Evolutionary conservation across 2,888 invertebrate genomes (phyloP), one percentile per base, ranked within the genome.

Genomic region (Scaptomyza polygonia): DNA sequence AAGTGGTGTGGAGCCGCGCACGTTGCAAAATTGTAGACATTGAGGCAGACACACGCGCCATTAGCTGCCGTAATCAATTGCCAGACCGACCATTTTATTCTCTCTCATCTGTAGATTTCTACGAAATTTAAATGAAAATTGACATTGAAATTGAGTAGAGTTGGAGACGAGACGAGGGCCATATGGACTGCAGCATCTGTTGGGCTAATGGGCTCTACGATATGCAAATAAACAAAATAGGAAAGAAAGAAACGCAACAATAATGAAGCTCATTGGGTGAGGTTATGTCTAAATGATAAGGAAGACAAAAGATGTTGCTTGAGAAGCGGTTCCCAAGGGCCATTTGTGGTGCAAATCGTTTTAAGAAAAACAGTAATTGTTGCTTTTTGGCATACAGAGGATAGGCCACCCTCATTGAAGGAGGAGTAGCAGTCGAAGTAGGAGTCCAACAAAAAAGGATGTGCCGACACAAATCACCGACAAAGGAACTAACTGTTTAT

Each of bases 401-500:
- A 36, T 14, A 16, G 82, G 83, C 88, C 83, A 83, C 83, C 83
- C 83, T 76, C 75, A 71, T 77, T 62, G 74, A 62, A 27, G 56
- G 27, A 49, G 58, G 40, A 52, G 49, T 25, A 36, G n/a, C n/a
- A 1, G 48, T 32, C 21, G n/a, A 62, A 30, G 55, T 34, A 48
- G 57, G 40, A 51, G 48, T 18, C 12, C 25, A 67, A 25, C 36
- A 64, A 62, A 77, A 70, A 70, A 83, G 82, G 87, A 82, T 87
- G 74, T 87, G 87, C 82, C 78, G 78, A 79, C 77, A 49, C 81
- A 68, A 74, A 80, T 71, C 78, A 78, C 78, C 82, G 82, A 82
- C 82, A 83, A 83, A 83, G 86, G 82, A 85, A 73, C 82, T 83
- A 83, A 83, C 82, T 82, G 87, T 82, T 68, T 70, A 78, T 79